A percentile compares a stretch with the other conserved stretches of the same genome.
Evolutionary conservation across 2,797 vertebrate genomes (phyloP).

Genomic region (Yasuhikotakia modesta): DNA sequence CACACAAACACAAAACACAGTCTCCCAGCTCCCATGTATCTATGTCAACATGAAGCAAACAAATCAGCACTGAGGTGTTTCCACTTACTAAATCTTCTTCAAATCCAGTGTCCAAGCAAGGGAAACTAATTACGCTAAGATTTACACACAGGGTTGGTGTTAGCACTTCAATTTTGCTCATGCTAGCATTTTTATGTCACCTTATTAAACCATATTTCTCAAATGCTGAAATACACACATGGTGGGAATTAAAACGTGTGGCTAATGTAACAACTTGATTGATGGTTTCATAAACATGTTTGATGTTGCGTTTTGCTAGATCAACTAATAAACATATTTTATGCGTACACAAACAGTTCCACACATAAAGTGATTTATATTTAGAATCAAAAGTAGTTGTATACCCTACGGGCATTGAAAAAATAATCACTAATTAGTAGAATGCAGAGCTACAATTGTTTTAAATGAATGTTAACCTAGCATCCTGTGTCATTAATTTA

Average conservation of each 20-base stretch:
- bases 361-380: too few relatives aligned
- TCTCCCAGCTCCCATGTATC: conserved; percentile 31
- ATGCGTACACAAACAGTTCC: too few relatives aligned
- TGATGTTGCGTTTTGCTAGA: neutral
- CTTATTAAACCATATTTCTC: conserved; percentile 32
- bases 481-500: too few relatives aligned
- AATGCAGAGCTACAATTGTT: too few relatives aligned
- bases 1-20: conserved; percentile 36
- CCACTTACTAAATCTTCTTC: conserved; percentile 32
- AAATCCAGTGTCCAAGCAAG: conserved; percentile 1
- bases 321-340: too few relatives aligned
- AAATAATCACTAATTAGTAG: too few relatives aligned
- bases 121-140: conserved; percentile 34
- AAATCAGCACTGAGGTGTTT: conserved; percentile 39
- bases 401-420: too few relatives aligned
- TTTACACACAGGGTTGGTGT: conserved; percentile 31
- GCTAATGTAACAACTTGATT: conserved; percentile 30
- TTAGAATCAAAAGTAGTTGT: too few relatives aligned
- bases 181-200: conserved; percentile 29
- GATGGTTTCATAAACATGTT: conserved; percentile 1
- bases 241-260: conserved; percentile 16
- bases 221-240: conserved; percentile 18
- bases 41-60: conserved; percentile 27
- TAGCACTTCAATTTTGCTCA: conserved; percentile 18
- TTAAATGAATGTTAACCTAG: too few relatives aligned